Evolutionary conservation across 1,140 invertebrate species (phyloP), one percentile per base, ranked within the genome.

Genomic region (Drosophila elegans): DNA sequence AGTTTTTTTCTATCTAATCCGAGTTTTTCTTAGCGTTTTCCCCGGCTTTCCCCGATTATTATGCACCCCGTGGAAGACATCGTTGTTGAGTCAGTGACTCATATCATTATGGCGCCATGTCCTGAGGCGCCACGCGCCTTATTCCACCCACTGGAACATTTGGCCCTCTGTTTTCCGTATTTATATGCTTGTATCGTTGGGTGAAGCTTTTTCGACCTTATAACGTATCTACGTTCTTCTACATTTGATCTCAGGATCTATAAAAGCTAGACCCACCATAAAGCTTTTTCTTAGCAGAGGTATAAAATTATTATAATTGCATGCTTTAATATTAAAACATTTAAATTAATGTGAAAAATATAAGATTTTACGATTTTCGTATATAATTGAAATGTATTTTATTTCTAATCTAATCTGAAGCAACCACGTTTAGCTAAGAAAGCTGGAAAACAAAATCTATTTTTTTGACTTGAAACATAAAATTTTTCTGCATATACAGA

Each of bases 61-160:
- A 85, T 84, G 80, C 80, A 85, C 72, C 80, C 76, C 72, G 55
- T 27, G 38, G 44, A 57, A 41, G 60, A 29, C 39, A 55, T 34
- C 66, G 68, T 72, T 36, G 48, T 63, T 57, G 42, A 78, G 76
- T 80, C 72, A 84, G 60, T 84, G 80, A 84, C 80, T 84, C 80
- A 84, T 84, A 84, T 84, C 81, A 84, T 84, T 84, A 84, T 84
- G 80, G 80, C 54, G 77, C 68, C 76, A 73, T 84, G 62, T 80
- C 80, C 80, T 64, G 76, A 49, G 80, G 80, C 80, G 72, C 66
- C 80, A 84, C 77, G 77, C 81, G 80, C 60, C 79, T 53, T 25
- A 38, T n/a, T 16, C 25, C 29, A 13, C 56, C 45, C 36, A 61
- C n/a, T 62, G 13, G 49, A 52, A 52, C n/a, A 10, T 29, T 49